A percentile compares a stretch with the other conserved stretches of the same genome.
phyloP scores from a whole-genome alignment of 2,888 invertebrate species.

The Drosophila lacicola region DNA sequence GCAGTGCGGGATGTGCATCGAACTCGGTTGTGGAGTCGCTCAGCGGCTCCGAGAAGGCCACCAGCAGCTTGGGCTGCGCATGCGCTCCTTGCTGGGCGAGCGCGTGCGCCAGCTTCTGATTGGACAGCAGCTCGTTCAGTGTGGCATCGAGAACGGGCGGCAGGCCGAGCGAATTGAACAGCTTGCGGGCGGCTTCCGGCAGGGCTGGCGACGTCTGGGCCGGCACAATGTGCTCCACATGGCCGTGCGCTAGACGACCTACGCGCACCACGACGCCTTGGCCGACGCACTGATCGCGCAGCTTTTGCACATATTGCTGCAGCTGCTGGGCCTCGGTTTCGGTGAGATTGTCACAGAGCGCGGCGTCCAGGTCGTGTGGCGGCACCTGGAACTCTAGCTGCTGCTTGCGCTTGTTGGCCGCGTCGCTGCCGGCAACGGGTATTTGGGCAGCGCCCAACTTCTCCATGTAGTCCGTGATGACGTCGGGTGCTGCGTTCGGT shows the following conservation, averaged over 20 bases:
- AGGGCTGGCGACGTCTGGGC: not conserved
- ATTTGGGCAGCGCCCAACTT: slow-evolving; percentile 90
- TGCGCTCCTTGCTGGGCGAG: slow-evolving; percentile 47
- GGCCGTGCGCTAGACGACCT: slow-evolving; percentile 83
- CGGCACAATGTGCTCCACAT: slow-evolving; percentile 82
- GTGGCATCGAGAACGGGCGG: slow-evolving; percentile 69
- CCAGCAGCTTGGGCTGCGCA: slow-evolving; percentile 74
- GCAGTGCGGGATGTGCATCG: slow-evolving; percentile 53
- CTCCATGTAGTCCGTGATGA: slow-evolving; percentile 88
- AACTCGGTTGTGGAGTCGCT: slow-evolving; percentile 68
- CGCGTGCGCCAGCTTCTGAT: slow-evolving; percentile 74
- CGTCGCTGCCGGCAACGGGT: slow-evolving; percentile 92
- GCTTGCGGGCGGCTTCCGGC: slow-evolving; percentile 28
- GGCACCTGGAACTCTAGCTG: slow-evolving; percentile 94
- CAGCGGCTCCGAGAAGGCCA: slow-evolving; percentile 81
- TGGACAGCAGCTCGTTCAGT: slow-evolving; percentile 70
- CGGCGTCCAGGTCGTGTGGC: slow-evolving; percentile 91
- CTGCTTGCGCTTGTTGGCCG: slow-evolving; percentile 91
- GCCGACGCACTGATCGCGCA: slow-evolving; percentile 90
- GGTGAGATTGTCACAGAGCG: slow-evolving; percentile 85
- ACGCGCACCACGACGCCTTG: slow-evolving; percentile 90
- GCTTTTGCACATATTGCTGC: slow-evolving; percentile 87
- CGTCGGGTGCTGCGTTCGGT: slow-evolving; percentile 89
- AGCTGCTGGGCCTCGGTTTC: slow-evolving; percentile 86
- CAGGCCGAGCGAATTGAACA: slow-evolving; percentile 62